These are phyloP conservation scores for Nannoperca australis DNA, from an alignment of 2,797 vertebrate species.

Conservation along the genomic window DNA sequence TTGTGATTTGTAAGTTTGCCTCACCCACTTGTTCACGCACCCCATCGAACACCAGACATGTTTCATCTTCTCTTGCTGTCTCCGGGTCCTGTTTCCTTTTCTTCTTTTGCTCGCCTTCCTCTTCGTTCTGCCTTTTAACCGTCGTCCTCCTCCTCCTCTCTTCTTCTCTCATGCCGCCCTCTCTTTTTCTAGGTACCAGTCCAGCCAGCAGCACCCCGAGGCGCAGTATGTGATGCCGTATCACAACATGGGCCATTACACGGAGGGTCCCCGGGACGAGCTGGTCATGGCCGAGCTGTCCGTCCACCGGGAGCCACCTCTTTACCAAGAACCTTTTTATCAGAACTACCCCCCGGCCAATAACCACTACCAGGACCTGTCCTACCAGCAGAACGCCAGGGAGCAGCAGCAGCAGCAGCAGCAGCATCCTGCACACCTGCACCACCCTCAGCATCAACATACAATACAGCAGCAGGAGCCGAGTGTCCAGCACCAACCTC, in stretches of 20 bases:
- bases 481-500: slow-evolving; percentile 48
- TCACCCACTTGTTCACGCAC: slow-evolving; percentile 34
- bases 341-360: slow-evolving; percentile 52
- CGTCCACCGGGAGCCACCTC: slow-evolving; percentile 74
- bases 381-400: slow-evolving; percentile 54
- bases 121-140: slow-evolving; percentile 11
- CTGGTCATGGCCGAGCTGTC: slow-evolving; percentile 77
- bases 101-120: slow-evolving; percentile 8
- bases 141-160: background rate
- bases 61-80: slow-evolving; percentile 6
- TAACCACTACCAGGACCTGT: slow-evolving; percentile 59
- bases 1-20: slow-evolving; percentile 49
- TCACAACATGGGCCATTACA: slow-evolving; percentile 69
- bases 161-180: background rate
- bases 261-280: slow-evolving; percentile 73
- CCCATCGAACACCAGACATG: slow-evolving; percentile 29
- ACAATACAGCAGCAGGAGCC: slow-evolving; percentile 53
- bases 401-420: slow-evolving; percentile 69
- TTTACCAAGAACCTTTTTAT: slow-evolving; percentile 65
- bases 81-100: background rate
- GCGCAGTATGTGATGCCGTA: slow-evolving; percentile 76
- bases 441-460: slow-evolving; percentile 58
- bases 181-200: slow-evolving; percentile 80
- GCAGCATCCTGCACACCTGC: slow-evolving; percentile 38
- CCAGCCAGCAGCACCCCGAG: slow-evolving; percentile 80